Conservation (phyloP, 2,113 vertebrate species). For the Eidolon helvum region DNA sequence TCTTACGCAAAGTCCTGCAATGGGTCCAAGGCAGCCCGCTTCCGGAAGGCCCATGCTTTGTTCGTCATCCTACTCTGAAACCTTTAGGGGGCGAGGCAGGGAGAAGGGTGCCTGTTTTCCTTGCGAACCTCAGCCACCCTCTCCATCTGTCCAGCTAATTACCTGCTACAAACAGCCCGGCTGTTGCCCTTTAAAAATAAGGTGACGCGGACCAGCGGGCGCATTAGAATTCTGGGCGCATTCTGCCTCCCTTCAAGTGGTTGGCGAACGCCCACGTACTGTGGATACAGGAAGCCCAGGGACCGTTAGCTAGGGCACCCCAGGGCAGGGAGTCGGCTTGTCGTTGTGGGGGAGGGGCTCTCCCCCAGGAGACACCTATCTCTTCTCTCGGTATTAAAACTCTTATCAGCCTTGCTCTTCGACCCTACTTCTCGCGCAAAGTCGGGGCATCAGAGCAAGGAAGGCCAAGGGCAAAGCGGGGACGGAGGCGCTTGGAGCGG, state of each 20-base stretch:
- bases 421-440: neutral
- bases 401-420: neutral
- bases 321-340: neutral
- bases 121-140: constrained; percentile 55
- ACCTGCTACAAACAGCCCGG: constrained; percentile 67
- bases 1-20: constrained; percentile 20
- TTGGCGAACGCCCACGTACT: constrained; percentile 14
- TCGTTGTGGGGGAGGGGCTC: rapidly evolving
- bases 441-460: neutral
- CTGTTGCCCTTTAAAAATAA: constrained; percentile 43
- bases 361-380: neutral
- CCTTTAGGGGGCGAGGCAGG: constrained; percentile 17
- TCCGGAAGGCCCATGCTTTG: constrained; percentile 44
- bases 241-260: neutral
- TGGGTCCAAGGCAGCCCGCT: constrained; percentile 13
- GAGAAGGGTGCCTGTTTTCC: neutral
- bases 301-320: no score
- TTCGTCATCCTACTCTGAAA: constrained; percentile 10
- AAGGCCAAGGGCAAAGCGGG: neutral
- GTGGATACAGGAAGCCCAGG: neutral
- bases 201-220: neutral
- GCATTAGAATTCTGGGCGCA: constrained; percentile 75
- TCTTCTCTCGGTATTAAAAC: neutral
- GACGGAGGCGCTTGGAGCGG: no score
- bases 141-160: constrained; percentile 78